Evolutionary conservation across 2,888 invertebrate genomes (phyloP).

Genomic region (Barypeithes pellucidus): DNA sequence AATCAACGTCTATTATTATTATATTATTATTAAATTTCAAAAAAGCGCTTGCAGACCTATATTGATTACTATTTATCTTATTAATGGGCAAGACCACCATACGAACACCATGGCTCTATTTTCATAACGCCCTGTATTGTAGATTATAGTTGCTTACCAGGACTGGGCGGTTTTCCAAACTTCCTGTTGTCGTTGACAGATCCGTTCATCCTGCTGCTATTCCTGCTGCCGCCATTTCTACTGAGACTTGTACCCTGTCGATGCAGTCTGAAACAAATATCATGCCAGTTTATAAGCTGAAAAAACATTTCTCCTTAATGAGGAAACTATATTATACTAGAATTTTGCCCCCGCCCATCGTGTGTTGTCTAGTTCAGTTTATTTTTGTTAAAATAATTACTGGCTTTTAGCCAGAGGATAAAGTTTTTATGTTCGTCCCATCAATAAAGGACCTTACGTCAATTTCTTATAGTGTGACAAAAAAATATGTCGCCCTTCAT

Average conservation of each 20-base stretch:
- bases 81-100: too few species aligned
- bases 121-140: too few species aligned
- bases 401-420: not conserved
- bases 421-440: not conserved
- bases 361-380: too few species aligned
- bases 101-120: too few species aligned
- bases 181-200: constrained; percentile 53
- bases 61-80: too few species aligned
- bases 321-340: not conserved
- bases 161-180: constrained; percentile 50
- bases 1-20: too few species aligned
- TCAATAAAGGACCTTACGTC: not conserved
- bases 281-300: not conserved
- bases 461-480: not conserved
- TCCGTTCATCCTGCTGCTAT: constrained; percentile 63
- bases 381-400: not conserved
- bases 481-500: not conserved
- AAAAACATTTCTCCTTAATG: not conserved
- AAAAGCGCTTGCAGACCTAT: too few species aligned
- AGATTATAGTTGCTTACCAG: too few species aligned
- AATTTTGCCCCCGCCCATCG: too few species aligned
- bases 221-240: constrained; percentile 65
- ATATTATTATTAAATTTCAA: too few species aligned
- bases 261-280: constrained; percentile 67
- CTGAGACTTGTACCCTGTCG: constrained; percentile 72